Base-by-base conservation (phyloP, 2,113 vertebrate genomes). In the Xiphophorus maculatus region DNA sequence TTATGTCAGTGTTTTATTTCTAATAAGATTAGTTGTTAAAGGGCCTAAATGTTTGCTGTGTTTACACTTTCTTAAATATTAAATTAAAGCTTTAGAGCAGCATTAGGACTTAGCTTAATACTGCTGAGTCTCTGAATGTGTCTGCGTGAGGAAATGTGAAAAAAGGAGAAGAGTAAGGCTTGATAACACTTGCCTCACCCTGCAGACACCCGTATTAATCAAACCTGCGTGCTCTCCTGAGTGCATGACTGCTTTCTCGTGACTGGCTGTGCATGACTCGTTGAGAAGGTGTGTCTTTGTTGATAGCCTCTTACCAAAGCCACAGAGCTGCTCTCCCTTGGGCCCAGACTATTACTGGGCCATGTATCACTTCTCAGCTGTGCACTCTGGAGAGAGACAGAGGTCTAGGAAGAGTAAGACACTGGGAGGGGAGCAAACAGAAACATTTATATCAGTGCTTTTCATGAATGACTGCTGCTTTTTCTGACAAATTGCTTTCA, bases 241-340 rank as follows among this genome's bases (percentile, higher is more conserved):
- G 84, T 86, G 79, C 58, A 4, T 14, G 62, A n/a, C 62, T 62
- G 79, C 29, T 15, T 69, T 67, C 80, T 84, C 2, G 32, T 74
- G 73, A 67, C 73, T 48, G 70, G 27, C 25, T 80, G 80, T 81
- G 80, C n/a, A 30, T 71, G 80, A 67, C 32, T 72, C 40, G 35
- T 30, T 68, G 75, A 80, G 83, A 80, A 73, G 68, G 82, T 78
- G 76, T 63, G 77, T 77, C 82, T 75, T 77, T 73, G 84, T 86
- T 87, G 83, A 88, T 82, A 78, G 85, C 83, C 81, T 88, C 81
- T 87, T 80, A 85, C 78, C 83, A 35, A 86, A 83, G 89, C 84
- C 87, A 90, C 74, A 2, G 79, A 86, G 84, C 76, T 10, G 58
- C 83, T 76, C 54, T 80, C 89, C 87, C 79, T 77, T 15, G 73